These are phyloP conservation scores for Oeneis ivallda DNA, from an alignment of 2,888 invertebrate species.

Conservation along the genomic window DNA sequence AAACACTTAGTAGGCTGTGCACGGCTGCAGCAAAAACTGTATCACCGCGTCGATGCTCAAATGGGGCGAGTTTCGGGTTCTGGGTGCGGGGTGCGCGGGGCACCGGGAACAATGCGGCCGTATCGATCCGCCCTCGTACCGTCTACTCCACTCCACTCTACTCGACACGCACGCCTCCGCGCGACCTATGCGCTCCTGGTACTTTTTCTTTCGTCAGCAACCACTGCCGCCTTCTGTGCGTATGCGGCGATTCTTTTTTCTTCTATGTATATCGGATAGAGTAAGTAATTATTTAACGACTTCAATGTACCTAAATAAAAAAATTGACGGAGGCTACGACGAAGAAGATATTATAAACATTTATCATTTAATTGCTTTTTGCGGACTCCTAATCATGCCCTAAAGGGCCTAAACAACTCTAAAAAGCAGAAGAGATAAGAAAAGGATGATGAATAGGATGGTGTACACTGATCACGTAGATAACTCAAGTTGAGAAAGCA, in stretches of 20 bases:
- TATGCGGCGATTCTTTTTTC: constrained; percentile 13
- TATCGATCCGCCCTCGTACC: constrained; percentile 71
- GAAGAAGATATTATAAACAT: too few relatives aligned
- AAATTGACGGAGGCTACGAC: too few relatives aligned
- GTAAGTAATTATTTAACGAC: too few relatives aligned
- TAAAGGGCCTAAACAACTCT: too few relatives aligned
- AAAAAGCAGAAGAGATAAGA: too few relatives aligned
- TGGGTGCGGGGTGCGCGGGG: constrained; percentile 56
- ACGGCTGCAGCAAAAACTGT: constrained; percentile 75
- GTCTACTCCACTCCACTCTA: constrained; percentile 57
- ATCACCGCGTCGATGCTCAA: constrained; percentile 72
- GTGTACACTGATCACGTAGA: too few relatives aligned
- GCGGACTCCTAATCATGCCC: too few relatives aligned
- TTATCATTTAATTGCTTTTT: too few relatives aligned
- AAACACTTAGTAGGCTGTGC: constrained; percentile 43
- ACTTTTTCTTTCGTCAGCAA: constrained; percentile 65
- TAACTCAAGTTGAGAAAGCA: too few relatives aligned
- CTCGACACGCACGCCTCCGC: constrained; percentile 60
- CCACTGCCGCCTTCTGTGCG: constrained; percentile 11
- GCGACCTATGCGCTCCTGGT: constrained; percentile 66
- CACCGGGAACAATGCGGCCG: constrained; percentile 78
- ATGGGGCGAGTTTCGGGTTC: constrained; percentile 75
- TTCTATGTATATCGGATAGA: neutral
- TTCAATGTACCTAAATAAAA: too few relatives aligned
- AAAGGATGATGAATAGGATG: too few relatives aligned